A percentile compares a stretch with the other conserved stretches of the same genome.
Evolutionary conservation across 2,113 vertebrate species (phyloP).

Genomic region (Marmota monax): DNA sequence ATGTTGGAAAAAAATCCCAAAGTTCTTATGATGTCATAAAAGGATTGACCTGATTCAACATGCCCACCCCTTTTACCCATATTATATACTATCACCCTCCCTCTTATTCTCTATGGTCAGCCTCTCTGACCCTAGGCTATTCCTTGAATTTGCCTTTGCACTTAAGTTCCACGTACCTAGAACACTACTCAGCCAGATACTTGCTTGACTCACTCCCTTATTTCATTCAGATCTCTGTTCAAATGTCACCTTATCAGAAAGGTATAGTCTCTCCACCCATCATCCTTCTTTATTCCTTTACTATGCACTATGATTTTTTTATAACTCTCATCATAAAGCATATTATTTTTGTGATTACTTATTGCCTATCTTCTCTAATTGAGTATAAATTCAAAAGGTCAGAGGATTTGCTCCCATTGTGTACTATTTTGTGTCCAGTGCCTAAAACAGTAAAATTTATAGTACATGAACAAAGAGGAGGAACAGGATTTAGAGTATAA

Average conservation of each 20-base stretch:
- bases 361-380: neutral
- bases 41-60: neutral
- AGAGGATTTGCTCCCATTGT: neutral
- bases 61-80: neutral
- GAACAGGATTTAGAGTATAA: neutral
- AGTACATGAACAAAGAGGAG: neutral
- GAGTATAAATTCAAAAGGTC: neutral
- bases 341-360: neutral
- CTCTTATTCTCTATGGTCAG: neutral
- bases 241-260: slow-evolving; percentile 8
- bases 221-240: slow-evolving; percentile 38
- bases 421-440: neutral
- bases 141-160: neutral
- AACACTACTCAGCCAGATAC: neutral
- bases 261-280: neutral
- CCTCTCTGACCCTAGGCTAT: neutral
- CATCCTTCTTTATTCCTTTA: slow-evolving; percentile 38
- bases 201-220: neutral
- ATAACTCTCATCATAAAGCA: neutral
- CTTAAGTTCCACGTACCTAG: neutral
- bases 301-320: neutral
- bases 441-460: neutral
- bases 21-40: neutral
- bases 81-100: neutral
- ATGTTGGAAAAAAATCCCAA: neutral